Conservation (phyloP, 2,797 vertebrate species). For the Coracias cyanogaster region DNA sequence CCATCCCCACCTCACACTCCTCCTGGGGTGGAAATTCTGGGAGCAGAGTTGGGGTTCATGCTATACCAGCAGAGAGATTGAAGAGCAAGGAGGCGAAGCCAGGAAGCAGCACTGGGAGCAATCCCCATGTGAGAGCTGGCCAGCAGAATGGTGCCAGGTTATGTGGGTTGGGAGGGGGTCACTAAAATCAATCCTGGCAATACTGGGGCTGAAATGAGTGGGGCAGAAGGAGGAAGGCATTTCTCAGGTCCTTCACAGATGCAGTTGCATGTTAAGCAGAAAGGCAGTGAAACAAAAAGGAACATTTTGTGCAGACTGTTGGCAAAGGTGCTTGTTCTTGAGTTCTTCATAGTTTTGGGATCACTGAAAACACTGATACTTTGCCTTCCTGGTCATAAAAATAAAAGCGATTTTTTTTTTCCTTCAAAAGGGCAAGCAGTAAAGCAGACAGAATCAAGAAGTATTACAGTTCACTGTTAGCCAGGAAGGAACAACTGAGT, state of each 20-base stretch:
- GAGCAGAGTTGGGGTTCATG: background rate
- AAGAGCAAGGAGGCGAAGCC: background rate
- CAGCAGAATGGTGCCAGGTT: background rate
- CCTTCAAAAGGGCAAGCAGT: background rate
- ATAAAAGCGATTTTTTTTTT: background rate
- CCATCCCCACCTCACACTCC: rapidly evolving
- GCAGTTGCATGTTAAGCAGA: background rate
- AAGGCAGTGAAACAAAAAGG: background rate
- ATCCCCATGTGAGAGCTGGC: rapidly evolving
- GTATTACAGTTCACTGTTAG: background rate
- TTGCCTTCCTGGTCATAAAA: background rate
- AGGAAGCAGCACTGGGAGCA: background rate
- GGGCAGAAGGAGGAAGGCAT: background rate
- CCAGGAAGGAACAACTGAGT: slow-evolving; percentile 19
- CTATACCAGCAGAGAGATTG: background rate
- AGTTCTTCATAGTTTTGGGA: background rate
- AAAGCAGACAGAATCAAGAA: slow-evolving; percentile 1
- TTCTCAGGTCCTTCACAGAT: background rate
- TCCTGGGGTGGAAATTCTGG: background rate
- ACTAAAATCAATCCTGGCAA: background rate
- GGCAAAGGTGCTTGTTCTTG: background rate
- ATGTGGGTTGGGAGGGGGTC: background rate
- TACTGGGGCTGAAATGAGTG: background rate
- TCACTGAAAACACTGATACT: background rate
- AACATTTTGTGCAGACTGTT: background rate